These are phyloP conservation scores for Pollenia angustigena DNA, from an alignment of 2,888 invertebrate genomes.

Conservation along the genomic window DNA sequence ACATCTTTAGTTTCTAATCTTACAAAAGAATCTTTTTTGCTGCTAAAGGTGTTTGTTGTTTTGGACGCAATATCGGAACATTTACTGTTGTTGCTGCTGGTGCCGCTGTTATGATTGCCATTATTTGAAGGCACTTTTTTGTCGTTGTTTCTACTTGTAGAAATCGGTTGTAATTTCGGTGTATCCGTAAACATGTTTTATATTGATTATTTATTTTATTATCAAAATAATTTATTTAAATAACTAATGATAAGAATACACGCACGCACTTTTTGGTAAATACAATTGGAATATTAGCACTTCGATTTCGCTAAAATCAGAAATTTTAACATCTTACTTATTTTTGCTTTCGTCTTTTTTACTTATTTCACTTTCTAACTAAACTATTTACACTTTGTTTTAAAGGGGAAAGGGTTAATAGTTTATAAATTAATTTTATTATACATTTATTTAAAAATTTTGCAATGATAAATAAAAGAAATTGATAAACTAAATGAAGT, in stretches of 20 bases:
- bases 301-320: neutral
- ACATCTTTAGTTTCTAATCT: neutral
- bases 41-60: slow-evolving; percentile 14
- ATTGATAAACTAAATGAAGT: slow-evolving; percentile 47
- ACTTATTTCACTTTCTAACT: neutral
- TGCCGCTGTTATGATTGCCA: slow-evolving; percentile 27
- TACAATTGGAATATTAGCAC: slow-evolving; percentile 11
- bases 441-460: neutral
- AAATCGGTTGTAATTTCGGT: slow-evolving; percentile 74
- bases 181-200: slow-evolving; percentile 71
- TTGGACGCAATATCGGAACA: slow-evolving; percentile 25
- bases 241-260: neutral
- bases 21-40: neutral
- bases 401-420: neutral
- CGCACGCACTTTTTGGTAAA: neutral
- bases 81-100: slow-evolving; percentile 18
- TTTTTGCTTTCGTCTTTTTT: neutral
- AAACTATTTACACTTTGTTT: neutral
- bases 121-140: slow-evolving; percentile 63
- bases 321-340: neutral
- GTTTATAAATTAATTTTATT: neutral
- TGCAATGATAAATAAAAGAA: neutral
- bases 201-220: neutral
- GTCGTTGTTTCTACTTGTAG: slow-evolving; percentile 58
- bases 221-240: too few species aligned